Base-by-base conservation (phyloP, 2,797 vertebrate genomes). In the Sandelia bainsii region DNA sequence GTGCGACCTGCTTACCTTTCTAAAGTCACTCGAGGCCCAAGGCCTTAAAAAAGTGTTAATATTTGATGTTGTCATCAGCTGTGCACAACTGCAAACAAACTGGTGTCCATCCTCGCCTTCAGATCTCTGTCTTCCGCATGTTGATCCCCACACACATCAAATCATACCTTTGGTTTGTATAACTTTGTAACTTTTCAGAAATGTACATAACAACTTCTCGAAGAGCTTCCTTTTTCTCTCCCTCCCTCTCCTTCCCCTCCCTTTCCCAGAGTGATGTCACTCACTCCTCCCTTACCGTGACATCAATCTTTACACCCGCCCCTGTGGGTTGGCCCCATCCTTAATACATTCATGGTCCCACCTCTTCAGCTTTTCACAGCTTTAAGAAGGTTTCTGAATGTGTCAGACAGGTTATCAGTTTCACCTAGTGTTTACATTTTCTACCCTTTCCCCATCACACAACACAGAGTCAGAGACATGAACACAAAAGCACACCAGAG, bases 151-250 rank as follows among this genome's bases (percentile, higher is more conserved):
- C 23, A 13, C 48, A 22, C 60, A 19, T 84, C 69, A 51, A 76
- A 4, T 65, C 48, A 70, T 49, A 69, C 69, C 75, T 79, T 68
- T 29, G 11, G 40, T 57, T 85, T 65, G 37, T 29, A 20, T 77
- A 88, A 88, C 88, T 87, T 76, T 81, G 69, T 83, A 83, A 90
- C 77, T 91, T 91, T 78, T 44, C 16, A 77, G 63, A 83, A 91
- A 85, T 74, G 85, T 68, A 90, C 69, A 85, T 75, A 84, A 81
- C 90, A 91, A 93, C 68, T 63, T 83, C 70, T 79, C 85, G 87
- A 79, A 89, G 78, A 87, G 91, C 91, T 94, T 93, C 94, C 94
- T 91, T 91, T 93, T 90, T 93, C 91, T 86, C 66, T 87, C 79
- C 69, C 81, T 86, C 75, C 34, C 80, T 39, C 77, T 78, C 44